Evolutionary conservation across 2,797 vertebrate genomes (phyloP), one percentile per base, ranked within the genome.

Genomic region (Aselliscus stoliczkanus): DNA sequence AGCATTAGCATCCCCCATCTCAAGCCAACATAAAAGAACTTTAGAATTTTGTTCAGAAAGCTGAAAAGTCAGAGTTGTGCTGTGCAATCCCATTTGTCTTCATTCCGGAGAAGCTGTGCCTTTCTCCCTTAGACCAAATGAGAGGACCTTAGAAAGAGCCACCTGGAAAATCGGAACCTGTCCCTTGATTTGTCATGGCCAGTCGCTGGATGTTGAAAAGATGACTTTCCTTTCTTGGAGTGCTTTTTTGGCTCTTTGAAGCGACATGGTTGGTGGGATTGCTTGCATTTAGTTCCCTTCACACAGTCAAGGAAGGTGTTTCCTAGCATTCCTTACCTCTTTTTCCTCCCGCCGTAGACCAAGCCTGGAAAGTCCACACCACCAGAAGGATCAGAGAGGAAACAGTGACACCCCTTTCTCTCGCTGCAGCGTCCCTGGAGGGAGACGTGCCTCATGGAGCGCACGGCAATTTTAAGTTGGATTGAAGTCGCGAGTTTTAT

Each of bases 401-500:
- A 50, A 34, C 4, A 84, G 58, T 8, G 47, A 80, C 1, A 4
- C 8, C 20, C 44, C 27, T 73, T 73, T 31, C n/a, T 73, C 56
- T 58, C n/a, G 5, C 6, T 20, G 4, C 7, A 7, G 31, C 7
- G 37, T 34, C 21, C 8, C 1, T 7, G 7, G 50, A 3, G 39
- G 21, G 8, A 39, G 5, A 17, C 14, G 37, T 4, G 4, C 14
- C 17, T 44, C 31, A 7, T 23, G 23, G 42, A 21, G 10, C 52
- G 29, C 37, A 58, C 7, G n/a, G 29, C 4, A 56, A 17, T 18
- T 56, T 87, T n/a, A 81, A 27, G 25, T 86, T 87, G 67, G n/a
- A 67, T 58, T 73, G 18, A 81, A 75, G 29, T 82, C 27, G 44
- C 4, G 20, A 81, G 69, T 88, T 88, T 76, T 75, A 47, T 60